Evolutionary conservation across 2,797 vertebrate species (phyloP).

Genomic region (Labroides dimidiatus): DNA sequence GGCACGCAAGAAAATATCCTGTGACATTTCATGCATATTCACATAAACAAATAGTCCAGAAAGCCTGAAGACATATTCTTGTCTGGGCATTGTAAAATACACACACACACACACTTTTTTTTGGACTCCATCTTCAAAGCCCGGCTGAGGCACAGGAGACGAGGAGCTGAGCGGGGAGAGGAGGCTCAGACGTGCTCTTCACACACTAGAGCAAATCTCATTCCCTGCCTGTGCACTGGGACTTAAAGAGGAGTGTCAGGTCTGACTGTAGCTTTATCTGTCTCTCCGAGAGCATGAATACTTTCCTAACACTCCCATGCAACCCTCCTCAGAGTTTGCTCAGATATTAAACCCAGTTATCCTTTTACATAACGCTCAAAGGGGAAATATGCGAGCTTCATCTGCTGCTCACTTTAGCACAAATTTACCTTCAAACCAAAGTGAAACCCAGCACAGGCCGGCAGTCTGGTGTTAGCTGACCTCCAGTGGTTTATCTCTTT

Average conservation of each 20-base stretch:
- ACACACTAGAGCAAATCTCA: conserved; percentile 63
- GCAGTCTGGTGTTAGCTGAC: conserved; percentile 7
- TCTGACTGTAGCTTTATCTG: conserved; percentile 64
- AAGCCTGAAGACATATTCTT: conserved; percentile 49
- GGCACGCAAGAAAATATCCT: conserved; percentile 28
- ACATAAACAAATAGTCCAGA: conserved; percentile 54
- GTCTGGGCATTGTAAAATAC: conserved; percentile 32
- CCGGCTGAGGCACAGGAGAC: conserved; percentile 58
- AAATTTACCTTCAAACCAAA: conserved; percentile 23
- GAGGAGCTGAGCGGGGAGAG: conserved; percentile 41
- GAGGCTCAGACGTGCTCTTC: conserved; percentile 54
- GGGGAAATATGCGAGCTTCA: conserved; percentile 11
- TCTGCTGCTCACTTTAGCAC: conserved; percentile 20
- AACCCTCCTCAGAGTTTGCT: conserved; percentile 42
- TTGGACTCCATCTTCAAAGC: conserved; percentile 67
- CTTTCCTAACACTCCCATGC: conserved; percentile 43
- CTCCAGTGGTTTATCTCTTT: neutral
- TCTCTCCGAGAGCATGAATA: conserved; percentile 48
- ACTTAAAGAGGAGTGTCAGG: conserved; percentile 61
- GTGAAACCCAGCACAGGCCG: neutral
- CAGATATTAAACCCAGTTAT: conserved; percentile 44
- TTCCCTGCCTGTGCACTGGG: conserved; percentile 43
- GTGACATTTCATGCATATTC: conserved; percentile 59
- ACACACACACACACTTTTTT: conserved; percentile 28
- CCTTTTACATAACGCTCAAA: conserved; percentile 47